Conservation (phyloP, 1,140 invertebrate genomes). For the Littorina saxatilis region DNA sequence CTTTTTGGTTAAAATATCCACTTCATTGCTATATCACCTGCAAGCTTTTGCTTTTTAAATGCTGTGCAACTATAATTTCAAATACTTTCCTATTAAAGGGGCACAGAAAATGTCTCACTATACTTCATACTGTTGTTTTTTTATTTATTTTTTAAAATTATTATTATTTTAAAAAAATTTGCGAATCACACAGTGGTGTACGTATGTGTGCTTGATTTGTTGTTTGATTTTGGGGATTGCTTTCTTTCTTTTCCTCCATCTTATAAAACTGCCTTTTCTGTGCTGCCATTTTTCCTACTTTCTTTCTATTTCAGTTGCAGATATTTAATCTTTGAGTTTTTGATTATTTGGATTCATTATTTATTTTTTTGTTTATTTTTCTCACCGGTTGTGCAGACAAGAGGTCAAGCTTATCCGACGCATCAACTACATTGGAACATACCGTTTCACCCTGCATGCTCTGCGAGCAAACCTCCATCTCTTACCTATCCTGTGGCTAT, state of each 20-base stretch:
- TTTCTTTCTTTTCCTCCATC: neutral
- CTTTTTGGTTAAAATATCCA: too few relatives aligned
- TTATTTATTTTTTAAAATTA: too few relatives aligned
- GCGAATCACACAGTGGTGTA: too few relatives aligned
- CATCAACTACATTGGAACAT: neutral
- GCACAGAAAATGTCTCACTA: too few relatives aligned
- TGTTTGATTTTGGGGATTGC: too few relatives aligned
- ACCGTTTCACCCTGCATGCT: neutral
- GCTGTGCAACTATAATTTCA: too few relatives aligned
- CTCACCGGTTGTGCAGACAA: neutral
- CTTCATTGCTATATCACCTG: too few relatives aligned
- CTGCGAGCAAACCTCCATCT: neutral
- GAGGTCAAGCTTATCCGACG: neutral
- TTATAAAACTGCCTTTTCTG: neutral
- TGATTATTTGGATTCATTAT: neutral
- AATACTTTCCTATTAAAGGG: too few relatives aligned
- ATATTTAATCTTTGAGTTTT: neutral
- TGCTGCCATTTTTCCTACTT: neutral
- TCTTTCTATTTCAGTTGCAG: neutral
- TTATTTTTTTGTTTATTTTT: neutral
- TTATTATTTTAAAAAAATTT: too few relatives aligned
- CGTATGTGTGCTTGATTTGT: too few relatives aligned
- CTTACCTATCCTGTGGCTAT: neutral
- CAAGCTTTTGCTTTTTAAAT: too few relatives aligned
- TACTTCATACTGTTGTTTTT: too few relatives aligned